Percentiles rank a stretch among this genome's conserved stretches.
Evolutionary conservation across 2,888 invertebrate genomes (phyloP).

Genomic region (Chaetogeoica ovagalla): DNA sequence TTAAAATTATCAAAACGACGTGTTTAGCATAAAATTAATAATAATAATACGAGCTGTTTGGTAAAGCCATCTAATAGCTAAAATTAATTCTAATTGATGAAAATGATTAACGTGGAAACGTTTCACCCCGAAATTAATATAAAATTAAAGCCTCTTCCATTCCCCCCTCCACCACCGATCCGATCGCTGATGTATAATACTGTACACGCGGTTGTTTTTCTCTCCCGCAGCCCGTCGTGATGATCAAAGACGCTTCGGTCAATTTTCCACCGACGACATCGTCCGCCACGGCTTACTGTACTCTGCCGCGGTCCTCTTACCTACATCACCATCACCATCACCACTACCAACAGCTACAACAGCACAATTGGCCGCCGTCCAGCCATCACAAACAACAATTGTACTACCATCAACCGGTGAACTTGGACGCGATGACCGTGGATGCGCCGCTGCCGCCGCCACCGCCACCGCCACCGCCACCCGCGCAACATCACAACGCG

Average conservation of each 20-base stretch:
- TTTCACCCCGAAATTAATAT: no score
- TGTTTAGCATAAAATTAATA: no score
- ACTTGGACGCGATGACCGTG: conserved; percentile 4
- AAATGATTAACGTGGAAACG: no score
- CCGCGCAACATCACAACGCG: neutral
- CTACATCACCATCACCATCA: conserved; percentile 16
- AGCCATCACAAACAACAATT: neutral
- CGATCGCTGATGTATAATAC: no score
- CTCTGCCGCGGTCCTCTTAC: conserved; percentile 22
- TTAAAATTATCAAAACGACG: no score
- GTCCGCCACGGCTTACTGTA: conserved; percentile 37
- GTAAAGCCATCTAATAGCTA: no score
- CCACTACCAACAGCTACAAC: conserved; percentile 2
- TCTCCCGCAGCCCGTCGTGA: conserved; percentile 20
- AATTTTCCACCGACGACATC: conserved; percentile 12
- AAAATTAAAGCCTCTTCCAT: no score
- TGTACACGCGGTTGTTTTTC: neutral
- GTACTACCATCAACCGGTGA: neutral
- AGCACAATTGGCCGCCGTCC: neutral
- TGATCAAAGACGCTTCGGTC: conserved; percentile 33
- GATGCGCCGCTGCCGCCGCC: conserved; percentile 31
- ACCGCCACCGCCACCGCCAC: neutral
- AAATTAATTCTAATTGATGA: no score
- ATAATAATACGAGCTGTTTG: no score
- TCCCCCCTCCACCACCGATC: no score